Evolutionary conservation across 35 echinoderm and acorn worm genomes (phyloP), one percentile per base, ranked within the genome.

Genomic region (Holothuria glaberrima): DNA sequence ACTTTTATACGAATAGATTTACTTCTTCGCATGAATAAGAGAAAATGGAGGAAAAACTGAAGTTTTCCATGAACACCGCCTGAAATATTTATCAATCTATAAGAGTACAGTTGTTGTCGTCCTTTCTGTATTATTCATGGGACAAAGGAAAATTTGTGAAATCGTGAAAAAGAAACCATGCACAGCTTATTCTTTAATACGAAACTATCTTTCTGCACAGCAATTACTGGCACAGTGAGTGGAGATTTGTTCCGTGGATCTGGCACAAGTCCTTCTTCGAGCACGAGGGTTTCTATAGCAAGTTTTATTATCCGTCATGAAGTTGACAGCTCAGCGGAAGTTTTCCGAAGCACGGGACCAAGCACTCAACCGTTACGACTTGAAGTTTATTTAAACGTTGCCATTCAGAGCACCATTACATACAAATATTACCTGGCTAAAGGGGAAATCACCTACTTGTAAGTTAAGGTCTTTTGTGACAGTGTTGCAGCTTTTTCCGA

Each of bases 291-390:
- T 19, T 78, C 50, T n/a, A 4, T 78, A 12, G 74, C 41, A 12
- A 21, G 24, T 48, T 78, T 78, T 48, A 48, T 78, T 1, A 78
- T 78, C 27, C 38, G 44, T 48, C 74, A 78, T 48, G 74, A 78
- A 22, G 35, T 78, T 14, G n/a, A 5, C 3, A 17, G 0, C 31
- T 16, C 17, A n/a, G 41, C 18, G 13, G 74, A 78, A 48, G 29
- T 21, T 7, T 78, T 52, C 74, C 41, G 44, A 19, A 78, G 35
- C 44, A 41, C 74, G 16, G 74, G 74, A 26, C 74, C 74, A 24
- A 78, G 44, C 50, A 41, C 74, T 35, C 38, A 78, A 78, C 18
- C 74, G 19, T 48, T 78, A 48, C 44, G 21, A 50, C 12, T 78
- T 48, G 74, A 78, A 48, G 36, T 78, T 48, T 78, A 48, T 19